These are phyloP conservation scores for Paradoxurus hermaphroditus DNA, from an alignment of 2,113 vertebrate genomes.

Conservation along the genomic window DNA sequence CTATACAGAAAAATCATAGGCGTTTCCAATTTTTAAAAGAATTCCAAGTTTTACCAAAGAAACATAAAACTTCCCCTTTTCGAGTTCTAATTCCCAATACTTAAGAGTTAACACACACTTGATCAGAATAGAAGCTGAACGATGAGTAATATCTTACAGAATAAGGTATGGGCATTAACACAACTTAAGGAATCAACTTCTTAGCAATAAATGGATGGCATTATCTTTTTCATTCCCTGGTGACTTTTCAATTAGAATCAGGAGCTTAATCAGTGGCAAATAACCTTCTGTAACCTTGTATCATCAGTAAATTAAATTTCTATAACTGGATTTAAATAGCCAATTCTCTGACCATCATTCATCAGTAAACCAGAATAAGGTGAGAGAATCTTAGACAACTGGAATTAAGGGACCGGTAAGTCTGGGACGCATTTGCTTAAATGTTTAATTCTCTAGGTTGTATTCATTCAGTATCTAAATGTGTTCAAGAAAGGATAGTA, in stretches of 20 bases:
- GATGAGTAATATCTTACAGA: not conserved
- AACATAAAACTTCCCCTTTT: not conserved
- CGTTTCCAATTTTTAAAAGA: not conserved
- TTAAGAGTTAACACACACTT: not conserved
- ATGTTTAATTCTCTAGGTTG: not conserved
- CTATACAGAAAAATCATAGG: not conserved
- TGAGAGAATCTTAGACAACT: not conserved
- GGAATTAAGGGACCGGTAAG: not conserved
- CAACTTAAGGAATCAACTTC: not conserved
- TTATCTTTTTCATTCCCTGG: not conserved
- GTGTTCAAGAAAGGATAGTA: not conserved
- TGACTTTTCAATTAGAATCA: slow-evolving; percentile 66
- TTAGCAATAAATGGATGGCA: not conserved
- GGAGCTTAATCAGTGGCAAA: not conserved
- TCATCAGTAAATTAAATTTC: slow-evolving; percentile 45
- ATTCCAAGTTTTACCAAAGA: not conserved
- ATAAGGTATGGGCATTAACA: not conserved
- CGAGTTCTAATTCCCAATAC: not conserved
- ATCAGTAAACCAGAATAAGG: slow-evolving; percentile 42
- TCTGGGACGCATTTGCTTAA: not conserved
- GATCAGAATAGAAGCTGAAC: not conserved
- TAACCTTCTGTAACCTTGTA: not conserved
- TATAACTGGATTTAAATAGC: slow-evolving; percentile 39
- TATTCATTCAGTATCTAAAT: not conserved
- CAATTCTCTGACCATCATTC: slow-evolving; percentile 31